Evolutionary conservation across 2,888 invertebrate genomes (phyloP), one percentile per base, ranked within the genome.

Genomic region (Habrosyne pyritoides): DNA sequence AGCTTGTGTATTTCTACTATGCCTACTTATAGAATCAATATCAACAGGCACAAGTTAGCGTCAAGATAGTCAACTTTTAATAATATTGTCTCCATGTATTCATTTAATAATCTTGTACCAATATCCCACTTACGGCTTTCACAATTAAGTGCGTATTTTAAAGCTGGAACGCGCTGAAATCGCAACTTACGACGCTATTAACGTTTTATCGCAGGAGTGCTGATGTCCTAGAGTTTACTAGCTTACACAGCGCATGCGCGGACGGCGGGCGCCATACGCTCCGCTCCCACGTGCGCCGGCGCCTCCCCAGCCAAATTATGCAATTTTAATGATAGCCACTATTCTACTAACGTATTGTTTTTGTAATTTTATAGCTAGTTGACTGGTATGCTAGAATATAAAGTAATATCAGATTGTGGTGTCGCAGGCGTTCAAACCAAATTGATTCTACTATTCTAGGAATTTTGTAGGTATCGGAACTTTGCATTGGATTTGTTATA

Each of bases 241-340:
- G 18, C 42, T n/a, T 24, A 24, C 24, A 8, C 18, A 18, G 42
- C 42, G 42, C 42, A 33, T 33, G 33, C 33, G 33, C n/a, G n/a
- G n/a, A 33, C 33, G 47, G 26, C 55, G 47, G 63, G 47, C 52
- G 56, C 33, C 58, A 54, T 46, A 48, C 52, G 30, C 36, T 47
- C 18, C 18, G 42, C 42, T 50, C 59, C 67, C 65, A 59, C 69
- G 56, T 61, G 51, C 54, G 65, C 53, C 63, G 76, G 69, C 78
- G 75, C 72, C 71, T 65, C 57, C 53, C 62, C 50, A 18, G 58
- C 64, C 67, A 71, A 71, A 73, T 78, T 76, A 78, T 73, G 71
- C 71, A 75, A 77, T 67, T 60, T 67, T 63, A 60, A 60, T 56
- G 30, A 50, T 28, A 62, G 58, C 49, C 55, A 61, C 62, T 57